Evolutionary conservation across 1,140 invertebrate species (phyloP), one percentile per base, ranked within the genome.

Genomic region (Heterodera schachtii): DNA sequence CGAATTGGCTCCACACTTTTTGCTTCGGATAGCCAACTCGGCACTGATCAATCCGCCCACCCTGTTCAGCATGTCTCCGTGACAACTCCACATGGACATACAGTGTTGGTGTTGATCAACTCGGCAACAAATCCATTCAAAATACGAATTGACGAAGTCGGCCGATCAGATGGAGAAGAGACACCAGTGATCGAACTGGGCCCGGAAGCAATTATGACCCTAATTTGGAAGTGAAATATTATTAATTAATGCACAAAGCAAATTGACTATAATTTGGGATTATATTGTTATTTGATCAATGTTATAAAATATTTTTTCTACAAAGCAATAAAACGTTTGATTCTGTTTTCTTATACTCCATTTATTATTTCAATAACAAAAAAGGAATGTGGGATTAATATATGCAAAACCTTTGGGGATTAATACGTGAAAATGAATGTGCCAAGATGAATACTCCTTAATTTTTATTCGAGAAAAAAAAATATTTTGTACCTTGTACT

Each of bases 91-190:
- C 47, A 13, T 47, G 80, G 80, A 8, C 78, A 84, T 19, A 82
- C 69, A 79, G 83, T 84, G 13, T 19, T 84, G 19, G 49, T 84
- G 11, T 31, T 84, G 11, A 83, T 66, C 77, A 84, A 81, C 70
- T 70, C 77, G 47, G 21, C 47, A 16, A 46, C 31, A 11, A 41
- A 71, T 1, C 16, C 31, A n/a, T 21, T 71, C 11, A 9, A 19
- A 71, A 46, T 71, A 46, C 41, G 44, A 43, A 21, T 79, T 21
- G 74, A 84, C 3, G 76, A 84, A 73, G 64, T 49, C 0, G 52
- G 67, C 21, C 16, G 19, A 57, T 41, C 41, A 78, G 31, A 81
- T 21, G 21, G 41, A 19, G 76, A 84, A 16, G 46, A 78, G 2
- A 70, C 31, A 41, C 52, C 73, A 41, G n/a, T 52, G 41, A 79